Evolutionary conservation across 2,113 vertebrate species (phyloP), one percentile per base, ranked within the genome.

Genomic region (Hymenochirus boettgeri): DNA sequence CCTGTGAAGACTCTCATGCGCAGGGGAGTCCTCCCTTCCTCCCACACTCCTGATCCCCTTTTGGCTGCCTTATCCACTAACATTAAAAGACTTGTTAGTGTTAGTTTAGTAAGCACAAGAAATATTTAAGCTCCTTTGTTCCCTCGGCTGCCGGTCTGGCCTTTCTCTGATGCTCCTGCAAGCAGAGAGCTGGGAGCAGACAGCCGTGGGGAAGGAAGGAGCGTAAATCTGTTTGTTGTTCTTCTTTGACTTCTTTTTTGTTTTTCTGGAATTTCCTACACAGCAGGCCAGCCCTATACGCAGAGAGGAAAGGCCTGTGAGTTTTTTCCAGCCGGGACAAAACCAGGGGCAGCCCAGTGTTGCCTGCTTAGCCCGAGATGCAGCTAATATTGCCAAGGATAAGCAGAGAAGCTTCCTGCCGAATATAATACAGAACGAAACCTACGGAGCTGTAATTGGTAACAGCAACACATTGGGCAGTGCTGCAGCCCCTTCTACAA

Each of bases 371-470:
- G 79, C 81, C 52, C 87, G 90, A 67, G 93, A 93, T n/a, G 73
- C 89, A 1, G 80, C 89, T 0, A 76, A 61, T 61, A 75, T 91
- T 45, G 67, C 78, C 65, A 98, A 95, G 79, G 95, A 99, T 77
- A 98, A 98, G 63, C 94, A 89, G 73, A 88, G 93, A 55, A 73
- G 75, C 65, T 97, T 88, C 51, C 74, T 92, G 77, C 92, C 94
- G 58, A 97, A 79, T 79, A 78, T 99, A 73, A 74, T 99, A 39
- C 96, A 96, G 86, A 99, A 99, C 3, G 96, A 99, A 83, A 99
- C 95, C 0, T 98, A 97, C 0, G 95, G 96, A 72, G 91, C 95
- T 72, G 80, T 96, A 78, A 84, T 97, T 46, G 91, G 85, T 57
- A 70, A 86, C 82, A 92, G 80, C 62, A 76, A 85, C 0, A 65